Evolutionary conservation across 1,140 invertebrate genomes (phyloP), one percentile per base, ranked within the genome.

Genomic region (Atta colombica): DNA sequence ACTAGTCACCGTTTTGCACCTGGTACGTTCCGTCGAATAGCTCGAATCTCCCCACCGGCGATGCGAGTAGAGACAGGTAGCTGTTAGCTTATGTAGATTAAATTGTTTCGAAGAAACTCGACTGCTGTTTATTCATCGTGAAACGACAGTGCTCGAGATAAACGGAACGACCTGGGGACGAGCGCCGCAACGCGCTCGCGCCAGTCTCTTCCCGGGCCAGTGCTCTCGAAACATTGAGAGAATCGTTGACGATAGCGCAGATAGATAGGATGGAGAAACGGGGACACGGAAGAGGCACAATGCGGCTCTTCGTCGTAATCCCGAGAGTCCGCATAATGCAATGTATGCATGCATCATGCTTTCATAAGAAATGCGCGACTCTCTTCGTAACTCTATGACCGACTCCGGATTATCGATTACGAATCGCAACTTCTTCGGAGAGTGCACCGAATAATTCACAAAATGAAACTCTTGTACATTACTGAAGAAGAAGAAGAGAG

Each of bases 21-120:
- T 53, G 18, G 31, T 84, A 74, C 60, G 82, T 77, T 84, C 68
- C 86, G 21, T 1, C 28, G 78, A 82, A 8, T 58, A 61, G 51
- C 63, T 86, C 80, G 71, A 85, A 88, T 89, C 85, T 90, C 25
- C 60, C 82, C 51, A 81, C 51, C 66, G 85, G 80, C 88, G 66
- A 89, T 39, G 77, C 75, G 60, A 65, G 63, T 49, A 51, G 75
- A 88, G 80, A 90, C 82, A 77, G 90, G 90, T 89, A 89, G 89
- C 88, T 89, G 89, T 90, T 92, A 88, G 87, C 90, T 91, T 92
- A 92, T 92, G 91, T 92, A 91, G 90, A 92, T 92, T 92, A 92
- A 92, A 92, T 91, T 91, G 90, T 92, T 92, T 91, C 89, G 85
- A 87, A 89, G 91, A 90, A 91, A 55, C 87, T 78, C 65, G 55